Evolutionary conservation across 1,140 invertebrate species (phyloP).

Genomic region (Pantala flavescens): DNA sequence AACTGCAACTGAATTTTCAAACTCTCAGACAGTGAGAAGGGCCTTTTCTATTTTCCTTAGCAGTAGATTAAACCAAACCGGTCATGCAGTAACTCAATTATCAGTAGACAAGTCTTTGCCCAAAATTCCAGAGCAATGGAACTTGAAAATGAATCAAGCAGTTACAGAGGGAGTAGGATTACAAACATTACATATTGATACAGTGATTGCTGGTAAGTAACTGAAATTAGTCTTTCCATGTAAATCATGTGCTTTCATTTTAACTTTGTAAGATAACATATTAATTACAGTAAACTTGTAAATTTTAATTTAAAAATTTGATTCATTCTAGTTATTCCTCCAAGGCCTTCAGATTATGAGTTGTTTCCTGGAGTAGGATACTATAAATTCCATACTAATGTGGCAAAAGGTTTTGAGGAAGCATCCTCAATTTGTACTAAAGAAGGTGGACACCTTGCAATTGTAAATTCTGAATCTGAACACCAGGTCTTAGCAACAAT

Average conservation of each 20-base stretch:
- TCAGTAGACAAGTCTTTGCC: not conserved
- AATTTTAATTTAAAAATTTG: not conserved
- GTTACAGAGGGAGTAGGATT: not conserved
- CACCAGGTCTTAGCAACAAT: not conserved
- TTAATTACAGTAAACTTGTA: not conserved
- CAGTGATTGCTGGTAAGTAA: not conserved
- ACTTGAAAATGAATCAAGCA: not conserved
- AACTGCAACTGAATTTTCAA: no score
- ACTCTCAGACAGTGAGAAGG: no score
- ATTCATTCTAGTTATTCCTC: not conserved
- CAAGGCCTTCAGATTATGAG: slow-evolving; percentile 16
- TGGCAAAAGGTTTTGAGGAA: slow-evolving; percentile 4
- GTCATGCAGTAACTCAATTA: not conserved
- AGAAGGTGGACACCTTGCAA: slow-evolving; percentile 22
- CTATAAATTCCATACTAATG: slow-evolving; percentile 31
- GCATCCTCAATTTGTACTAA: slow-evolving; percentile 18
- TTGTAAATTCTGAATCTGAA: slow-evolving; percentile 20
- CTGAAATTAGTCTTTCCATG: not conserved
- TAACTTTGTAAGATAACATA: not conserved
- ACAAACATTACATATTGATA: not conserved
- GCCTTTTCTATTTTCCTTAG: not conserved
- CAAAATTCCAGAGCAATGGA: not conserved
- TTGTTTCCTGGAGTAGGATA: slow-evolving; percentile 23
- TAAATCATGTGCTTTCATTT: not conserved
- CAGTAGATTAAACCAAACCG: not conserved